phyloP scores from a whole-genome alignment of 2,113 vertebrate species.

The Phycodurus eques region DNA sequence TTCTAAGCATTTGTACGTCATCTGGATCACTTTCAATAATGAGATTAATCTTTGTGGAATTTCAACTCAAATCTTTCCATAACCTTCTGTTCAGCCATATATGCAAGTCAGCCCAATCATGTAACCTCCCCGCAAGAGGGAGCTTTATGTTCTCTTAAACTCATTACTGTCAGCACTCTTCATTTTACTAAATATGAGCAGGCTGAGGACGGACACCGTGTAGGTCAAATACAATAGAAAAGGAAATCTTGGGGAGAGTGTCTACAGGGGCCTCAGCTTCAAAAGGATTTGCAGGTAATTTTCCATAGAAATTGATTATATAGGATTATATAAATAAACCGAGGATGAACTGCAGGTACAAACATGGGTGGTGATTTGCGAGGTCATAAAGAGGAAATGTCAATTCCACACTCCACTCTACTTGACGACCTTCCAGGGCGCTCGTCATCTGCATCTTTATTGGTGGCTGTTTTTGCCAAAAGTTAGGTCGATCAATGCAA shows the following conservation, averaged over 20 bases:
- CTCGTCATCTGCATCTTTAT: conserved; percentile 24
- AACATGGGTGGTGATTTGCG: conserved; percentile 25
- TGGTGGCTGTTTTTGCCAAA: conserved; percentile 1
- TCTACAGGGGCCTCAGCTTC: not conserved
- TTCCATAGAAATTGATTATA: conserved; percentile 19
- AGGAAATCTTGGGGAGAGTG: not conserved
- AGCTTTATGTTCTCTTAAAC: not conserved
- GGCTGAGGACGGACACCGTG: not conserved
- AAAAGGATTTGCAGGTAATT: conserved; percentile 22
- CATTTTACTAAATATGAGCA: not conserved
- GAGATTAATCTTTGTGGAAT: not conserved
- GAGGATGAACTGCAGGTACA: conserved; percentile 5
- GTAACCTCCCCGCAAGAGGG: not conserved
- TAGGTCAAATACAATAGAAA: not conserved
- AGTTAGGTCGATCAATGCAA: too few relatives aligned
- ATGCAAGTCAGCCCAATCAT: not conserved
- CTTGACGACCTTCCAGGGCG: conserved; percentile 33
- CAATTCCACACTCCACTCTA: conserved; percentile 36
- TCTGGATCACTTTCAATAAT: not conserved
- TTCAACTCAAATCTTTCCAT: not conserved
- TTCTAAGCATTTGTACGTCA: not conserved
- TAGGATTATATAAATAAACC: conserved; percentile 21
- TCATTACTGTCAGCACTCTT: conserved; percentile 1
- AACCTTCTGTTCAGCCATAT: not conserved
- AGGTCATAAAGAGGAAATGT: conserved; percentile 50